phyloP scores from a whole-genome alignment of 2,797 vertebrate genomes.

The Phalloptychus januarius region DNA sequence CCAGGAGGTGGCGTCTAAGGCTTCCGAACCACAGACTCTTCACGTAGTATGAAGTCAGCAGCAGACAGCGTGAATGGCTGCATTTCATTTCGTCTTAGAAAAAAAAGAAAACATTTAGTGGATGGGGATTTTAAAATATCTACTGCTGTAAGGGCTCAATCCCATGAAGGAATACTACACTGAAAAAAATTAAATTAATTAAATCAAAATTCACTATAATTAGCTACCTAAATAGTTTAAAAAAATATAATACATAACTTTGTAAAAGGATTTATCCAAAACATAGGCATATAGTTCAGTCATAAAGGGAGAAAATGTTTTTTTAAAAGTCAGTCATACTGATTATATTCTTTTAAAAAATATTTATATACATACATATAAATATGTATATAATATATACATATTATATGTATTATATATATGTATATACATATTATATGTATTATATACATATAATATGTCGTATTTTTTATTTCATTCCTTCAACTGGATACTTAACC shows the following conservation, averaged over 20 bases:
- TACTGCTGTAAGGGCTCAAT: not conserved
- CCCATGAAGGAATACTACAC: not conserved
- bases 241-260: not conserved
- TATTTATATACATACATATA: too few relatives aligned
- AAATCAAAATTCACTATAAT: not conserved
- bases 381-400: too few relatives aligned
- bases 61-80: constrained; percentile 16
- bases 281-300: not conserved
- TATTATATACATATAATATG: too few relatives aligned
- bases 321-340: not conserved
- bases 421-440: too few relatives aligned
- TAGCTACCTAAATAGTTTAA: not conserved
- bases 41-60: constrained; percentile 16
- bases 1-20: constrained; percentile 70
- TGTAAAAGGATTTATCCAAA: not conserved
- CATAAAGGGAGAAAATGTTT: not conserved
- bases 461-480: not conserved
- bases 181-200: not conserved
- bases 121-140: constrained; percentile 15
- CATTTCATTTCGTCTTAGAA: constrained; percentile 6
- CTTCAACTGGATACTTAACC: not conserved
- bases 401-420: too few relatives aligned
- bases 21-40: constrained; percentile 30
- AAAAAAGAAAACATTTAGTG: constrained; percentile 36
- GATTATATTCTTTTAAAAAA: not conserved